Evolutionary conservation across 2,113 vertebrate species (phyloP), one percentile per base, ranked within the genome.

Genomic region (Clarias batrachus): DNA sequence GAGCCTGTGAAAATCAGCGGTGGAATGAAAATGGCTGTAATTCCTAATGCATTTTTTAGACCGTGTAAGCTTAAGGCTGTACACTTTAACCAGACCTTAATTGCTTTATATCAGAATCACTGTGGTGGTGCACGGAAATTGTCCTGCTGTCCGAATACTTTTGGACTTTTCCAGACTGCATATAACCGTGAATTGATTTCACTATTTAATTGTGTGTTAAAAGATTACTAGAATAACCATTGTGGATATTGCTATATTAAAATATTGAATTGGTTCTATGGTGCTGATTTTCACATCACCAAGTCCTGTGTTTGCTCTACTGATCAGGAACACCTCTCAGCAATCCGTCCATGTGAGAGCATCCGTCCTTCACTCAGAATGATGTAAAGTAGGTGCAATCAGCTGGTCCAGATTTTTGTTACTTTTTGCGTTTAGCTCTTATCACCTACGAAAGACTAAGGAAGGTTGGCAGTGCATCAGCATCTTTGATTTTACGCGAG

Each of bases 371-470:
- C 30, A 41, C 59, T 59, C 48, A 4, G 48, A 66, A 81, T 84
- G 82, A 87, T 84, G 88, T 80, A 89, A 89, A 81, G 16, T 30
- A 65, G 79, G 27, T 83, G 76, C 81, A 87, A 89, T 68, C 52
- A 2, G 59, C 25, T 62, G 37, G 33, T 59, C 27, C 25, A 33
- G 33, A 80, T 81, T 57, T 89, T 41, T n/a, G 37, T 81, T 78
- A 54, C 84, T 74, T 65, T 30, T 80, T 60, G 74, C 59, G 56
- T 86, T 80, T 57, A 82, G 87, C 68, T 85, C 78, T 68, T 41
- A 48, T 70, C 33, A 54, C 84, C 52, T 85, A 56, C 21, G 33
- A 62, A 60, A 74, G 70, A 52, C 17, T 41, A 25, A 37, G 13
- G 30, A 74, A 74, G 10, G 57, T 52, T 71, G 65, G 66, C 52